Percentiles rank a stretch among this genome's conserved stretches.
phyloP scores from a whole-genome alignment of 2,888 invertebrate genomes.

The Xestobium rufovillosum region DNA sequence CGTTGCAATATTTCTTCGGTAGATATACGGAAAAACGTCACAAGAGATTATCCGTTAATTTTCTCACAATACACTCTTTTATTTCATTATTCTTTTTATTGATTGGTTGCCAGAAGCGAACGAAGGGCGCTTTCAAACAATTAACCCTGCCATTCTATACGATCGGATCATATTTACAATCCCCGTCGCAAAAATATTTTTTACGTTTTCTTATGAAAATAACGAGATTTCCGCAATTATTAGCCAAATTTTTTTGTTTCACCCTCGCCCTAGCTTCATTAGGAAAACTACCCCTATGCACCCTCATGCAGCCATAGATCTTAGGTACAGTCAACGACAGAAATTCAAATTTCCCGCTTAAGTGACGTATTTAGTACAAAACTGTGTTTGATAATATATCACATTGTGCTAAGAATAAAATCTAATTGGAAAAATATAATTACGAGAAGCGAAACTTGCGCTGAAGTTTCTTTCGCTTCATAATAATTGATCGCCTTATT shows the following conservation, averaged over 20 bases:
- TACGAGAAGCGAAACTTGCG: no score
- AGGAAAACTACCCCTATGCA: conserved; percentile 24
- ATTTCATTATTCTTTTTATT: conserved; percentile 38
- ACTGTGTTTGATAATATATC: no score
- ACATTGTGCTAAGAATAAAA: no score
- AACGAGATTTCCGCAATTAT: conserved; percentile 19
- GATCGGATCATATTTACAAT: conserved; percentile 37
- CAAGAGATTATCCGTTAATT: conserved; percentile 41
- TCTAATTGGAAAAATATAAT: no score
- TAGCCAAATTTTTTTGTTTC: conserved; percentile 31
- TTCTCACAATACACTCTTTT: conserved; percentile 35
- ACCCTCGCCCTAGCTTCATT: conserved; percentile 25
- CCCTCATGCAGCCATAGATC: conserved; percentile 17
- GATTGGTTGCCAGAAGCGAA: conserved; percentile 33
- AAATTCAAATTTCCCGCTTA: no score
- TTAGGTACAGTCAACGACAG: conserved; percentile 16
- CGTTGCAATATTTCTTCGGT: no score
- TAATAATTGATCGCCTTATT: no score
- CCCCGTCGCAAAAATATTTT: no score
- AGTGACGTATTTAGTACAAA: no score
- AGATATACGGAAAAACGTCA: no score
- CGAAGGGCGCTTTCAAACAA: conserved; percentile 40
- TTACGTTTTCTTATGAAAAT: no score
- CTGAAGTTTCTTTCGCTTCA: no score
- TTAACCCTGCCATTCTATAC: conserved; percentile 41